Conservation (phyloP, 2,113 vertebrate genomes). For the Chaenogobius annularis region DNA sequence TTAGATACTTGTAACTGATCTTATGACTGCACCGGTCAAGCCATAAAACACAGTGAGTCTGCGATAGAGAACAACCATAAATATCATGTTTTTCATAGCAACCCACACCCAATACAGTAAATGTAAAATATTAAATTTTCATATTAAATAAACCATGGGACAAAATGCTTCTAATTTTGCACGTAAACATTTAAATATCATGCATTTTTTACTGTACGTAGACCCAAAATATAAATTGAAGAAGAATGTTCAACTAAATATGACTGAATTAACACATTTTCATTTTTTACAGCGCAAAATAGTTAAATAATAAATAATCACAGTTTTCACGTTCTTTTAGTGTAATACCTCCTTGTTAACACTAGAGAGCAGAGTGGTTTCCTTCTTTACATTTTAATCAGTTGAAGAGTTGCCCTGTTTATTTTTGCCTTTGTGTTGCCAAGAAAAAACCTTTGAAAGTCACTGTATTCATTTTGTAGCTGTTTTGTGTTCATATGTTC, state of each 20-base stretch:
- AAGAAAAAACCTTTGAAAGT: neutral
- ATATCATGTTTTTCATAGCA: too few species aligned
- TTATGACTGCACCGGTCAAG: too few species aligned
- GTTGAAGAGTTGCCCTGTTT: neutral
- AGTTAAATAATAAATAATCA: neutral
- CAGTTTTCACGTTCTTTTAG: neutral
- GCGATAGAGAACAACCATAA: too few species aligned
- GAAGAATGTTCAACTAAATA: neutral
- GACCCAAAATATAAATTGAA: neutral
- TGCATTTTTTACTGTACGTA: too few species aligned
- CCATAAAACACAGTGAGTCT: too few species aligned
- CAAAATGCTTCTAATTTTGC: too few species aligned
- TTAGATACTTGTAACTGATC: too few species aligned
- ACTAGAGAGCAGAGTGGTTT: constrained; percentile 65
- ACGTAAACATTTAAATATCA: too few species aligned
- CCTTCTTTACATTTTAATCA: constrained; percentile 11
- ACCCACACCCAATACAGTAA: too few species aligned
- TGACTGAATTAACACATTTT: neutral
- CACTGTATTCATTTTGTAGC: neutral
- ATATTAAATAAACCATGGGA: too few species aligned
- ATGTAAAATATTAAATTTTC: too few species aligned
- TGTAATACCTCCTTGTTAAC: constrained; percentile 25
- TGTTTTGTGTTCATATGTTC: neutral
- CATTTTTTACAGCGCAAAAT: neutral
- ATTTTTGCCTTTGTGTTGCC: neutral